Evolutionary conservation across 2,888 invertebrate species (phyloP), one percentile per base, ranked within the genome.

Genomic region (Tetramorium bicarinatum): DNA sequence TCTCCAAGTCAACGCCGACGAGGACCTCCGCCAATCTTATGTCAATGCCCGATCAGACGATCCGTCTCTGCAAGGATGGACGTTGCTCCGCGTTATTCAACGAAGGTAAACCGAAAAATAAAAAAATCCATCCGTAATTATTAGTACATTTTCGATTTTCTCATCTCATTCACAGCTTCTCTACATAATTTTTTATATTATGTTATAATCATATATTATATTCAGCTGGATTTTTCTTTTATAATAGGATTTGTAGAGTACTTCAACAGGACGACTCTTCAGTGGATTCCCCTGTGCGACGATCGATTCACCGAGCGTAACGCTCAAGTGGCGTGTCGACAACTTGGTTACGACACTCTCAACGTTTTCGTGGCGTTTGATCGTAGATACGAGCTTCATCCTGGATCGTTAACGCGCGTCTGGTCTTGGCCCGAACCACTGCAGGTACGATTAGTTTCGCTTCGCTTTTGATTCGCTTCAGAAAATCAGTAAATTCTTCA

Each of bases 271-370:
- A 99, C 99, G 2, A 99, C 99, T 0, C 95, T 98, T 25, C 99
- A 99, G 93, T 99, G 99, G 98, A 98, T 99, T 52, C 98, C 99
- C 0, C 97, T 99, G 95, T 99, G 99, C 95, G 99, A 99, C 95
- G 96, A 96, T 64, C 96, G 99, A 84, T 99, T 99, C 94, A 99
- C 99, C 0, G 99, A 99, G 94, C 96, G 99, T 91, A 99, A 99
- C 94, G 99, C 99, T 6, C 98, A 99, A 96, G 99, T 99, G 0
- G 98, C 99, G 0, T 99, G 99, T 93, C 96, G 98, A 34, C 98
- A 99, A 94, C 95, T 99, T 64, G 99, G 99, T 11, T 97, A 97
- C 92, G 98, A 98, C 94, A 97, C 98, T 0, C 96, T 99, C 44
- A 99, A 99, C 94, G 97, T 98, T 0, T 98, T 97, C 93, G 98